phyloP scores from a whole-genome alignment of 2,888 invertebrate genomes.

The Drosophila eohydei region DNA sequence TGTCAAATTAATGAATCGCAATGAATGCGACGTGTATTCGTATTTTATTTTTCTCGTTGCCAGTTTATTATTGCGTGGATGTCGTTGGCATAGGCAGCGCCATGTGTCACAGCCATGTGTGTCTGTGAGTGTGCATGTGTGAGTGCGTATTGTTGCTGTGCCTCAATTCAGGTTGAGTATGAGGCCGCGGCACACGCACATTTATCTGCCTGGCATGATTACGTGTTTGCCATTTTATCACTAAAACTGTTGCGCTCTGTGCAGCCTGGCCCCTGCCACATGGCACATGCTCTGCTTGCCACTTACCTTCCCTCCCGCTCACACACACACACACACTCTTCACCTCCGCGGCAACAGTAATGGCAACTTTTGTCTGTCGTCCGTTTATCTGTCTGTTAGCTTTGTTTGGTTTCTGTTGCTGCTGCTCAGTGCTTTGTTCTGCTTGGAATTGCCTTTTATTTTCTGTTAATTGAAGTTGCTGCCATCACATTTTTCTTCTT shows the following conservation, averaged over 20 bases:
- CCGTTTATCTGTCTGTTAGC: constrained; percentile 29
- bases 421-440: constrained; percentile 65
- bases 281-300: constrained; percentile 8
- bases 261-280: constrained; percentile 18
- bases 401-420: constrained; percentile 59
- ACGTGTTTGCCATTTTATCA: constrained; percentile 74
- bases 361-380: constrained; percentile 47
- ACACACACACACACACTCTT: background rate
- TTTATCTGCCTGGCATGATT: constrained; percentile 70
- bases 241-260: constrained; percentile 73
- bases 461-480: constrained; percentile 79
- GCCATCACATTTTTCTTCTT: constrained; percentile 67
- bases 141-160: constrained; percentile 5
- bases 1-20: constrained; percentile 76
- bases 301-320: background rate
- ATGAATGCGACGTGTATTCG: constrained; percentile 59
- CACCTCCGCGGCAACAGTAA: constrained; percentile 39
- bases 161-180: constrained; percentile 11
- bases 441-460: constrained; percentile 77
- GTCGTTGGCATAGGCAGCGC: constrained; percentile 21
- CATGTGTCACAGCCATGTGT: constrained; percentile 14
- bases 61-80: constrained; percentile 52
- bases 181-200: constrained; percentile 58
- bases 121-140: constrained; percentile 5
- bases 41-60: constrained; percentile 41